phyloP scores from a whole-genome alignment of 2,888 invertebrate species.

The Drosophila birchii region DNA sequence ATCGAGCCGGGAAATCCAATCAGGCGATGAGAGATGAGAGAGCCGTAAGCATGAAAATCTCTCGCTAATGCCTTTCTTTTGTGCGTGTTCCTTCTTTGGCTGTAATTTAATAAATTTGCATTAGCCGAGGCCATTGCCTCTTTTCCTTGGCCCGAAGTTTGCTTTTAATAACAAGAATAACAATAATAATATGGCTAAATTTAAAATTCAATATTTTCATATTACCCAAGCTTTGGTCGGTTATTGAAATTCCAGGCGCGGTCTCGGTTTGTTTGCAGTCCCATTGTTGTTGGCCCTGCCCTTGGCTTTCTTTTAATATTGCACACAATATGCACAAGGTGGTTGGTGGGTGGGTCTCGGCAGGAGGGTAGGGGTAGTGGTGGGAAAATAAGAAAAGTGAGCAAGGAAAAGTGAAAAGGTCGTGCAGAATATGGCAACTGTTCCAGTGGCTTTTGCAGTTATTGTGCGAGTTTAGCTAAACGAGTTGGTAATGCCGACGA shows the following conservation, averaged over 20 bases:
- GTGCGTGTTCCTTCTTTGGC: slow-evolving; percentile 17
- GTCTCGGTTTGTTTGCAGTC: slow-evolving; percentile 58
- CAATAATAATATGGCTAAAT: slow-evolving; percentile 63
- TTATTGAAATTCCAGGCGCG: slow-evolving; percentile 60
- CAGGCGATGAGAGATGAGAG: slow-evolving; percentile 51
- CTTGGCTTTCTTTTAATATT: slow-evolving; percentile 62
- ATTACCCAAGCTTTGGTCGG: slow-evolving; percentile 60
- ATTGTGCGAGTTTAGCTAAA: slow-evolving; percentile 67
- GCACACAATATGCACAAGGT: slow-evolving; percentile 63
- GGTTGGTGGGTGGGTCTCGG: slow-evolving; percentile 4
- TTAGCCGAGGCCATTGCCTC: slow-evolving; percentile 49
- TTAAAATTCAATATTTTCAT: slow-evolving; percentile 75
- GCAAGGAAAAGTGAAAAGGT: slow-evolving; percentile 53
- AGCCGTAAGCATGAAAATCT: slow-evolving; percentile 50
- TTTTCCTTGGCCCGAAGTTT: slow-evolving; percentile 2
- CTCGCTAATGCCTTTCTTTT: slow-evolving; percentile 56
- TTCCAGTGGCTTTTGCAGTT: slow-evolving; percentile 60
- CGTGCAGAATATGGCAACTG: slow-evolving; percentile 69
- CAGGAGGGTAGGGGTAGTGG: background rate
- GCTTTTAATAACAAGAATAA: slow-evolving; percentile 39
- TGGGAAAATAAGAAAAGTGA: slow-evolving; percentile 32
- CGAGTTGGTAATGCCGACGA: slow-evolving; percentile 71
- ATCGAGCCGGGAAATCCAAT: slow-evolving; percentile 54
- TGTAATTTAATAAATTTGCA: slow-evolving; percentile 74
- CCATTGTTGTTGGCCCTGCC: slow-evolving; percentile 55